Conservation (phyloP, 2,113 vertebrate genomes). For the Oreamnos americanus region DNA sequence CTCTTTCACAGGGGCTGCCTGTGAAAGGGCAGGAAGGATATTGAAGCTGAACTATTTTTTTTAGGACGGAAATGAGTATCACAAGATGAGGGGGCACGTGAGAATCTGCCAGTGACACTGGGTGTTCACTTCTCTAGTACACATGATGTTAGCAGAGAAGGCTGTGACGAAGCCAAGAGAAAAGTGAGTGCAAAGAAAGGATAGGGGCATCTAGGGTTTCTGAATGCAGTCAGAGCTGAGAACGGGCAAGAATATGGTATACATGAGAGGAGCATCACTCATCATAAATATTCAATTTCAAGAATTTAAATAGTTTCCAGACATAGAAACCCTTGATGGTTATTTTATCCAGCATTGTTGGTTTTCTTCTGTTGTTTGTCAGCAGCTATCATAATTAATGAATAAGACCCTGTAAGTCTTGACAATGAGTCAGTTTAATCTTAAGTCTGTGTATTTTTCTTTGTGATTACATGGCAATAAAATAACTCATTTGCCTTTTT, state of each 20-base stretch:
- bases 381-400: constrained; percentile 79
- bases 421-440: constrained; percentile 72
- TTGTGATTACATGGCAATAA: constrained; percentile 76
- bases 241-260: constrained; percentile 67
- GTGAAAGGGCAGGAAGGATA: constrained; percentile 60
- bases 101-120: neutral
- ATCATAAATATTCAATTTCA: constrained; percentile 84
- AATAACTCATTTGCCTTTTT: constrained; percentile 70
- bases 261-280: constrained; percentile 76
- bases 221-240: constrained; percentile 56
- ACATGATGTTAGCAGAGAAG: neutral
- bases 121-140: neutral
- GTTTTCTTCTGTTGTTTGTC: constrained; percentile 79
- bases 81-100: neutral
- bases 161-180: constrained; percentile 28
- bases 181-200: neutral
- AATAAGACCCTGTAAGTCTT: constrained; percentile 68
- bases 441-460: constrained; percentile 75
- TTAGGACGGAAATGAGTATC: neutral
- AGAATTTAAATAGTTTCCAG: constrained; percentile 83
- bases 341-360: constrained; percentile 79
- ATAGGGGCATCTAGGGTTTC: constrained; percentile 63
- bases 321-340: constrained; percentile 78
- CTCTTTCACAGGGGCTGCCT: constrained; percentile 79
- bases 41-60: constrained; percentile 41